phyloP scores from a whole-genome alignment of 2,797 vertebrate species.

The Discoglossus pictus region DNA sequence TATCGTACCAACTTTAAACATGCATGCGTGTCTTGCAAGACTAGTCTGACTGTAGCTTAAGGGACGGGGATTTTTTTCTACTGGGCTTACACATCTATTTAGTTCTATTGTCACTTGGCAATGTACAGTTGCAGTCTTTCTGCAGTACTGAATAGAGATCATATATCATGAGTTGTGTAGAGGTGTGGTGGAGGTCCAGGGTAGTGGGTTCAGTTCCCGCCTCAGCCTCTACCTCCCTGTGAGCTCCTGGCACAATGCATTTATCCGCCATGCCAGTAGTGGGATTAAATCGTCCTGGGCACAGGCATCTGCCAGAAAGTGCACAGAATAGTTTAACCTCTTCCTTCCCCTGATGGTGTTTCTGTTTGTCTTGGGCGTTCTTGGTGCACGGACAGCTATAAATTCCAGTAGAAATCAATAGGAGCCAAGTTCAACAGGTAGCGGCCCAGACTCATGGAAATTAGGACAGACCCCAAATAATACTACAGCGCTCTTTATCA shows the following conservation, averaged over 20 bases:
- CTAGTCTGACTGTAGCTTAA: too few relatives aligned
- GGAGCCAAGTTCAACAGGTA: constrained; percentile 34
- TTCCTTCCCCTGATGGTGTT: constrained; percentile 7
- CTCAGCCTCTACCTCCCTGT: background rate
- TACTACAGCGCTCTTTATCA: constrained; percentile 6
- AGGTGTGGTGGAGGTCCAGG: background rate
- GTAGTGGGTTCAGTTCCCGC: constrained; percentile 2
- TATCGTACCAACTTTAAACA: too few relatives aligned
- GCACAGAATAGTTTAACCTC: constrained; percentile 31
- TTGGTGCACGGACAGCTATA: constrained; percentile 8
- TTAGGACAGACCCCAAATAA: constrained; percentile 20
- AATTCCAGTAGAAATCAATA: constrained; percentile 11
- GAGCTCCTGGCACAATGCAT: constrained; percentile 4
- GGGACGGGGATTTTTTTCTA: too few relatives aligned
- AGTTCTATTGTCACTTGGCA: too few relatives aligned
- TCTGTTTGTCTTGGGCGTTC: constrained; percentile 33
- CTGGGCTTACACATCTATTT: too few relatives aligned
- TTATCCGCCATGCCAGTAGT: constrained; percentile 15
- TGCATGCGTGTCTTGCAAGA: too few relatives aligned
- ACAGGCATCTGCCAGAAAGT: constrained; percentile 17
- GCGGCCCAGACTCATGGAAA: constrained; percentile 23
- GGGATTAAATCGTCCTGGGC: constrained; percentile 17
- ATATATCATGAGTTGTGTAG: too few relatives aligned
- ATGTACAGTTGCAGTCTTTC: too few relatives aligned
- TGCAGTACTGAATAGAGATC: too few relatives aligned